phyloP scores from a whole-genome alignment of 92 coral and sea anemone genomes.

The Parazoanthus darwini region DNA sequence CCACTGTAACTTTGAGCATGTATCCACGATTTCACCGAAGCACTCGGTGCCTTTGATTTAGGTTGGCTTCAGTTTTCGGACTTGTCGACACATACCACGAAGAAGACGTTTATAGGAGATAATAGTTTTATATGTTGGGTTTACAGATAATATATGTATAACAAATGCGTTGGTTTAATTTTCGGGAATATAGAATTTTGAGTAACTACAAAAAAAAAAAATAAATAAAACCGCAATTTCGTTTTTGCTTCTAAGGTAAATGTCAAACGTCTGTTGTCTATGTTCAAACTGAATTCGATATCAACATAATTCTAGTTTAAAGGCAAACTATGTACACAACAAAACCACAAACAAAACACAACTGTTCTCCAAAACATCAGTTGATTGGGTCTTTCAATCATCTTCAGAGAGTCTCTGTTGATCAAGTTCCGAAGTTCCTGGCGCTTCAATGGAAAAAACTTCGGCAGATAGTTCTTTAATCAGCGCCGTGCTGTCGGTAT shows the following conservation, averaged over 20 bases:
- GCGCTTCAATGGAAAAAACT: constrained; percentile 88
- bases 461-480: constrained; percentile 87
- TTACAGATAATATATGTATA: too few species aligned
- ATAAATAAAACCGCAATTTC: neutral
- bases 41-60: too few species aligned
- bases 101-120: too few species aligned
- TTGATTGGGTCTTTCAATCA: constrained; percentile 21
- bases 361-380: neutral
- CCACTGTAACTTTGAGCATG: too few species aligned
- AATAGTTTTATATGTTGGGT: too few species aligned
- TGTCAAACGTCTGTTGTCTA: neutral
- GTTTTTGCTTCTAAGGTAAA: neutral
- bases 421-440: constrained; percentile 53
- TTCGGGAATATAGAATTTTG: neutral
- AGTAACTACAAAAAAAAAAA: neutral
- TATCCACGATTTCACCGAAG: too few species aligned
- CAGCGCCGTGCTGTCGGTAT: constrained; percentile 86
- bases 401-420: constrained; percentile 79
- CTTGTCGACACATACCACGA: too few species aligned
- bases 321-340: neutral
- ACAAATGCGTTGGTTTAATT: too few species aligned
- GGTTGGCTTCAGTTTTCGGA: too few species aligned
- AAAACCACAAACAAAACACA: neutral
- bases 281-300: neutral
- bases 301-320: neutral